These are phyloP conservation scores for Rhopalosiphum padi DNA, from an alignment of 1,140 invertebrate genomes.

Conservation along the genomic window DNA sequence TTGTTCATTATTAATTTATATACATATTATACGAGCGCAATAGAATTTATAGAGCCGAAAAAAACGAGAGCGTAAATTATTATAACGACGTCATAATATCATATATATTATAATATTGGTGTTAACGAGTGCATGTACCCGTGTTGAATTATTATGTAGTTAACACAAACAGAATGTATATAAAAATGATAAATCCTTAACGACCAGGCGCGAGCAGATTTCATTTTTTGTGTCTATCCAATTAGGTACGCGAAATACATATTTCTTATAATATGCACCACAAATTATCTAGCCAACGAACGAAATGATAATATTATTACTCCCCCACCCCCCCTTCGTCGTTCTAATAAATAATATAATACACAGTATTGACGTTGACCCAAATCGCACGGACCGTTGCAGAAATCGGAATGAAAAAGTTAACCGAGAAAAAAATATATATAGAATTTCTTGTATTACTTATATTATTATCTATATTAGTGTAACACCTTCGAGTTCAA, in stretches of 20 bases:
- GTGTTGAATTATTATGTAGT: not conserved
- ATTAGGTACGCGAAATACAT: not conserved
- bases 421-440: not conserved
- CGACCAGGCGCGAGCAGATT: not conserved
- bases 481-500: not conserved
- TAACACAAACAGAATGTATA: not conserved
- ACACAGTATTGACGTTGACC: not conserved
- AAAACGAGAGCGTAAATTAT: not conserved
- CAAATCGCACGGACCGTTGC: not conserved
- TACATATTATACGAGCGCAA: not conserved
- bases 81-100: not conserved
- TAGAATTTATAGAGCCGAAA: not conserved
- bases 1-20: not conserved
- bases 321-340: too few relatives aligned
- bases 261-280: not conserved
- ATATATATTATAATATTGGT: not conserved
- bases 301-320: not conserved
- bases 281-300: not conserved
- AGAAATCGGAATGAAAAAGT: not conserved
- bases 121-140: not conserved
- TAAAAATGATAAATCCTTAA: not conserved
- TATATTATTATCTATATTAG: not conserved
- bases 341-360: not conserved
- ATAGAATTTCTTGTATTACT: not conserved
- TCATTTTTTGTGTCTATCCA: not conserved